Evolutionary conservation across 2,888 invertebrate species (phyloP).

Genomic region (Biston stratarius): DNA sequence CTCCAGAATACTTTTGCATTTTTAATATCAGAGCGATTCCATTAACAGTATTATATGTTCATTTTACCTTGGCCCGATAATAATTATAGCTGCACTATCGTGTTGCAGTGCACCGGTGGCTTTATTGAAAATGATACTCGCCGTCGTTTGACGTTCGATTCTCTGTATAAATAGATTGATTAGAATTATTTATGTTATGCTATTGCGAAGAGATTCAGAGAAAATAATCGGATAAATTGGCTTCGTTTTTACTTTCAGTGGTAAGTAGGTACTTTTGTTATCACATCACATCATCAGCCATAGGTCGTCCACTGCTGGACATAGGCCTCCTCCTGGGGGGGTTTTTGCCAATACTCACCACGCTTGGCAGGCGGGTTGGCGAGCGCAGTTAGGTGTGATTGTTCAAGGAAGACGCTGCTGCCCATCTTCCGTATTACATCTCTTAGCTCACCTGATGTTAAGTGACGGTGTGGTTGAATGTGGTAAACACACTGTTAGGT

Average conservation of each 20-base stretch:
- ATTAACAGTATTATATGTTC: not conserved
- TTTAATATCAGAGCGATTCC: not conserved
- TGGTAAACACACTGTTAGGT: too few relatives aligned
- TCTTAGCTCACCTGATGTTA: too few relatives aligned
- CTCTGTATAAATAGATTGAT: slow-evolving; percentile 6
- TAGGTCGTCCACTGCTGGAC: too few relatives aligned
- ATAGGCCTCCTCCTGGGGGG: too few relatives aligned
- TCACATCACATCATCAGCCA: too few relatives aligned
- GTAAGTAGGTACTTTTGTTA: not conserved
- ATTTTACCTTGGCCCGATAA: slow-evolving; percentile 5
- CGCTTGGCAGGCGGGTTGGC: too few relatives aligned
- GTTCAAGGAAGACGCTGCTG: too few relatives aligned
- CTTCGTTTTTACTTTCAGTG: not conserved
- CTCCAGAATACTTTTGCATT: too few relatives aligned
- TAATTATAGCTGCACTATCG: not conserved
- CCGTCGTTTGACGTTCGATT: slow-evolving; percentile 5
- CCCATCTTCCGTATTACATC: too few relatives aligned
- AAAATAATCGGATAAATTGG: slow-evolving; percentile 1
- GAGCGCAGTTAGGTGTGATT: too few relatives aligned
- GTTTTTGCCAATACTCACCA: too few relatives aligned
- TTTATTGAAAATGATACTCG: slow-evolving; percentile 5
- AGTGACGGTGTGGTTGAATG: too few relatives aligned
- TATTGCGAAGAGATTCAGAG: not conserved
- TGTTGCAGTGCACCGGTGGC: slow-evolving; percentile 2
- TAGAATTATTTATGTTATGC: slow-evolving; percentile 4